phyloP scores from a whole-genome alignment of 2,888 invertebrate genomes.

The Clunio marinus region DNA sequence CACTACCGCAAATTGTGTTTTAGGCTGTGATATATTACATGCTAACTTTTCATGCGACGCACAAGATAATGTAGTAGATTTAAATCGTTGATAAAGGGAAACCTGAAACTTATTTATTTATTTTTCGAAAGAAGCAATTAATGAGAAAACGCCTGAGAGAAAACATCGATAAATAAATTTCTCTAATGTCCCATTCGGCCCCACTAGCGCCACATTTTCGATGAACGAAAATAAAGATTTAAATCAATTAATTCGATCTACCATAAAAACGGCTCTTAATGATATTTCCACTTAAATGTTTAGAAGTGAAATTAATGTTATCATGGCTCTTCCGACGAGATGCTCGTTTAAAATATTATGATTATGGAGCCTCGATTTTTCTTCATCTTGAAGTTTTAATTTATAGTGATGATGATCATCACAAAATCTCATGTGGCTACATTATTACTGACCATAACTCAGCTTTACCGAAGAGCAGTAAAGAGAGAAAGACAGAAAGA shows the following conservation, averaged over 20 bases:
- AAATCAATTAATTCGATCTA: conserved; percentile 29
- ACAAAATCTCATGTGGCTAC: conserved; percentile 8
- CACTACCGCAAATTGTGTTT: neutral
- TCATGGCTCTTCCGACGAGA: neutral
- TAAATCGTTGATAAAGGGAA: neutral
- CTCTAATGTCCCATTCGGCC: neutral
- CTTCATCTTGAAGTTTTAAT: neutral
- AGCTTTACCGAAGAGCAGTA: neutral
- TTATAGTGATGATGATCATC: neutral
- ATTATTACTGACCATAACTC: neutral
- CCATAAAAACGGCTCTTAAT: conserved; percentile 21
- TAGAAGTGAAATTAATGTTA: neutral
- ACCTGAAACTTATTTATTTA: neutral
- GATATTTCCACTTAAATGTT: neutral
- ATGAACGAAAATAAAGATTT: neutral
- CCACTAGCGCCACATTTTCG: neutral
- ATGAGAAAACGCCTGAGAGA: neutral
- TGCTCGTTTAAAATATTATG: neutral
- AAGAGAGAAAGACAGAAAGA: neutral
- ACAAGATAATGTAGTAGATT: neutral
- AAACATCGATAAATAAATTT: neutral
- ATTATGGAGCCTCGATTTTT: neutral
- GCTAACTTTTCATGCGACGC: neutral
- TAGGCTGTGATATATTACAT: neutral
- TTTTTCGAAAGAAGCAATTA: neutral